phyloP scores from a whole-genome alignment of 2,888 invertebrate genomes.

The Phengaris arion region DNA sequence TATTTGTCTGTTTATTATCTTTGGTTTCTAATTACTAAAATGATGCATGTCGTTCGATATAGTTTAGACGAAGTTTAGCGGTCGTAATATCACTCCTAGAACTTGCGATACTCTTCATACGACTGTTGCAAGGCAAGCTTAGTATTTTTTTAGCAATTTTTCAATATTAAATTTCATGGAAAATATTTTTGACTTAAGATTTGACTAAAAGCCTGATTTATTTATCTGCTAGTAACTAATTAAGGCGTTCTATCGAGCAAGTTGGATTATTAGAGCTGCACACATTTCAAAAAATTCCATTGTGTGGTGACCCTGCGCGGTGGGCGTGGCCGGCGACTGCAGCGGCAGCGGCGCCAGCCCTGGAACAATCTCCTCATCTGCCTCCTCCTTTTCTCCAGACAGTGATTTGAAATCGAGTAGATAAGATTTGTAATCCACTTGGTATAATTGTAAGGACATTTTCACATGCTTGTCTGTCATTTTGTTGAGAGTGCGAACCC shows the following conservation, averaged over 20 bases:
- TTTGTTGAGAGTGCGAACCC: conserved; percentile 94
- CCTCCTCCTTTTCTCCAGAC: conserved; percentile 86
- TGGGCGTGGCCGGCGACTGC: conserved; percentile 44
- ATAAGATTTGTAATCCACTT: conserved; percentile 99
- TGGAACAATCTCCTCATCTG: conserved; percentile 58
- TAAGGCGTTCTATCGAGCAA: conserved; percentile 86
- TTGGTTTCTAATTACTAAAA: not conserved
- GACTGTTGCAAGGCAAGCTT: too few relatives aligned
- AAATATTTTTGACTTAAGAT: too few relatives aligned
- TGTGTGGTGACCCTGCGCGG: conserved; percentile 90
- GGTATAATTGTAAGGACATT: conserved; percentile 99
- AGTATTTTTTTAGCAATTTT: too few relatives aligned
- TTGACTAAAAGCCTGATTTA: not conserved
- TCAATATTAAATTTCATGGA: too few relatives aligned
- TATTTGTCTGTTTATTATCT: not conserved
- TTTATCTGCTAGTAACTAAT: not conserved
- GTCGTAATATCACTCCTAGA: not conserved
- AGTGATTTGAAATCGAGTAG: conserved; percentile 98
- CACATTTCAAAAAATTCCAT: conserved; percentile 99
- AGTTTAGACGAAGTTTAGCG: not conserved
- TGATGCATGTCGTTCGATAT: not conserved
- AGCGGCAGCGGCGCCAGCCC: conserved; percentile 50
- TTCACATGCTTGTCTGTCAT: conserved; percentile 92
- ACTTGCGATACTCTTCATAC: not conserved
- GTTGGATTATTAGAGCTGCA: conserved; percentile 97